Evolutionary conservation across 23 tunicate genomes (phyloP).

Genomic region (Ciona savignyi): DNA sequence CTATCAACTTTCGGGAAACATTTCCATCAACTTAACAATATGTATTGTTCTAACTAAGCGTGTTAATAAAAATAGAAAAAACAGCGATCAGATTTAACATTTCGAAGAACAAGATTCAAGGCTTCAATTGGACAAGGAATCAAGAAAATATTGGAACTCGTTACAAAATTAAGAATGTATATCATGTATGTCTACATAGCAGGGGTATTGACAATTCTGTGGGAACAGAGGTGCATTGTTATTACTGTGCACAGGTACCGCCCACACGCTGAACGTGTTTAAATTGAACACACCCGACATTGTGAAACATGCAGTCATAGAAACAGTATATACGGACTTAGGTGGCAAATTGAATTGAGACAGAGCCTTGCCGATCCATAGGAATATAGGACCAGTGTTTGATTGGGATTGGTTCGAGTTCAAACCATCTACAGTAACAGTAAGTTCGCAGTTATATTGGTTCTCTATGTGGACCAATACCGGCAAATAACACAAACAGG

Average conservation of each 20-base stretch:
- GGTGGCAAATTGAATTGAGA: conserved; percentile 45
- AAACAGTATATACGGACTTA: conserved; percentile 8
- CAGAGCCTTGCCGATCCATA: conserved; percentile 65
- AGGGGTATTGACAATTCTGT: conserved; percentile 57
- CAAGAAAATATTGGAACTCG: neutral
- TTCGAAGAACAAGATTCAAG: no score
- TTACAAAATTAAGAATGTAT: neutral
- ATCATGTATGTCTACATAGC: conserved; percentile 23
- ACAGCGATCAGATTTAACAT: no score
- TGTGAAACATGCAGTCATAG: conserved; percentile 63
- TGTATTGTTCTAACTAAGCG: no score
- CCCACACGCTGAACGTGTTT: conserved; percentile 73
- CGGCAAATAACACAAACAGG: conserved; percentile 36
- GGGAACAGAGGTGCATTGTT: conserved; percentile 51
- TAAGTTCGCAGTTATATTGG: conserved; percentile 41
- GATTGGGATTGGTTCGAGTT: conserved; percentile 16
- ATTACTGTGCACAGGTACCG: conserved; percentile 38
- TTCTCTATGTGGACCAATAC: conserved; percentile 32
- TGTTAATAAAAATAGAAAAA: no score
- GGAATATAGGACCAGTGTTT: conserved; percentile 25
- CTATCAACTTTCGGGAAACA: no score
- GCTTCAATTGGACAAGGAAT: no score
- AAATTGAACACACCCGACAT: conserved; percentile 62
- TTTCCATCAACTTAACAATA: no score
- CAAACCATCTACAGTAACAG: conserved; percentile 33